Evolutionary conservation across 2,113 vertebrate species (phyloP).

Genomic region (Sorex araneus): DNA sequence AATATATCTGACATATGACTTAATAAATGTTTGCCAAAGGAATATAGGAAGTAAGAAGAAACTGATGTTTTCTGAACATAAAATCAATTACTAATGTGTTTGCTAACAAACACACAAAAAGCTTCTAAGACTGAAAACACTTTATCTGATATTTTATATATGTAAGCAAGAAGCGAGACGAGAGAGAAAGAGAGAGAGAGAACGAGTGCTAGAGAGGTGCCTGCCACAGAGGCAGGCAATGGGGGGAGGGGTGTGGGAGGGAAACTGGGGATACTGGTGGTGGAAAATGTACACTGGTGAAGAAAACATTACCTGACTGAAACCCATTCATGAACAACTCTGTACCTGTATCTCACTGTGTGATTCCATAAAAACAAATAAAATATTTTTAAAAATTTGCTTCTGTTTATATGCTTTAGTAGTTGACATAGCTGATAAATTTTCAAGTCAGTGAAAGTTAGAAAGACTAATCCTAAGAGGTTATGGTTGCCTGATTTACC

Average conservation of each 20-base stretch:
- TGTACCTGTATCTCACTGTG: no score
- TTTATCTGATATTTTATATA: no score
- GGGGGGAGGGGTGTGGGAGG: no score
- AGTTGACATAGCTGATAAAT: not conserved
- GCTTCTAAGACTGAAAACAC: not conserved
- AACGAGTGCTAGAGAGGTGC: no score
- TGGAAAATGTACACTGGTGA: no score
- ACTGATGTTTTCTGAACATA: slow-evolving; percentile 41
- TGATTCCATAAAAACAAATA: not conserved
- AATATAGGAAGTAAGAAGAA: slow-evolving; percentile 34
- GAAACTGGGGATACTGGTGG: no score
- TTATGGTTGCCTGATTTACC: not conserved
- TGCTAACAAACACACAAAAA: not conserved
- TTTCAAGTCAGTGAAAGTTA: slow-evolving; percentile 21
- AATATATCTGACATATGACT: slow-evolving; percentile 6
- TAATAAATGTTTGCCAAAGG: not conserved
- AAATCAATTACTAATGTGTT: slow-evolving; percentile 15
- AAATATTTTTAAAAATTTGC: not conserved
- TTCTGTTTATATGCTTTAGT: not conserved
- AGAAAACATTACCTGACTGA: no score
- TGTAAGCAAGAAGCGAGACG: no score
- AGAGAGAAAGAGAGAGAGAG: no score
- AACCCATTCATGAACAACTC: no score
- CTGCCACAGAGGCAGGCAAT: no score
- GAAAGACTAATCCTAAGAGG: slow-evolving; percentile 7